Evolutionary conservation across 1,140 invertebrate species (phyloP).

Genomic region (Apis mellifera): Amel_HAv3.1 CM009933.2:11474501-11475000

Average conservation of each 20-base stretch:
- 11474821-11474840: too few relatives aligned
- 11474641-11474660: conserved; percentile 41
- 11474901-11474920: too few relatives aligned
- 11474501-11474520: too few relatives aligned
- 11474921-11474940: too few relatives aligned
- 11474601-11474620: conserved; percentile 41
- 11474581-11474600: background rate
- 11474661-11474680: conserved; percentile 33
- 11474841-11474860: too few relatives aligned
- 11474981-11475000: conserved; percentile 14
- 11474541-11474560: too few relatives aligned
- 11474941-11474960: too few relatives aligned
- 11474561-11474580: background rate
- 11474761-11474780: background rate
- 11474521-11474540: too few relatives aligned
- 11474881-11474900: too few relatives aligned
- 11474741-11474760: conserved; percentile 13
- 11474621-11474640: conserved; percentile 48
- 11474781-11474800: background rate
- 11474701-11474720: conserved; percentile 34
- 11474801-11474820: background rate
- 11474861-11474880: too few relatives aligned
- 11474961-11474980: background rate
- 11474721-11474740: background rate
- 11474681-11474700: background rate